A percentile compares a stretch with the other conserved stretches of the same genome.
phyloP scores from a whole-genome alignment of 2,888 invertebrate genomes.

The Biston stratarius region DNA sequence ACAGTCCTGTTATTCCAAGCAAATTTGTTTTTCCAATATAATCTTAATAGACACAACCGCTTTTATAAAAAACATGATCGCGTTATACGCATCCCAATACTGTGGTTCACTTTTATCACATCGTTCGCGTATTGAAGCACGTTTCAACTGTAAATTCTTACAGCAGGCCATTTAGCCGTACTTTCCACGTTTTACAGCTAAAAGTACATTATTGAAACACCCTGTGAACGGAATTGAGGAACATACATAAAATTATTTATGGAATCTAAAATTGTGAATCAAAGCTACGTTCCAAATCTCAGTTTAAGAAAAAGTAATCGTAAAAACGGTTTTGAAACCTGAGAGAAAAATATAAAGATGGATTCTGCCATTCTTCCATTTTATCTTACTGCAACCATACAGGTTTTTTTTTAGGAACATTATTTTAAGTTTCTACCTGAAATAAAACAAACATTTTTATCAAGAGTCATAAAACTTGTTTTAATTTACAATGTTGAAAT shows the following conservation, averaged over 20 bases:
- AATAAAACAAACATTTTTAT: constrained; percentile 23
- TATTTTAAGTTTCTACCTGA: constrained; percentile 9
- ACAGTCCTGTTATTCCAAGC: no score
- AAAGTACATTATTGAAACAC: constrained; percentile 75
- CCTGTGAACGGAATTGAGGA: constrained; percentile 63
- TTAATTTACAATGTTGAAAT: constrained; percentile 50
- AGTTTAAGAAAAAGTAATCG: no score
- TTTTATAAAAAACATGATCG: neutral
- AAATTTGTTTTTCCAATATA: no score
- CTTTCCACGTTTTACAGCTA: constrained; percentile 70
- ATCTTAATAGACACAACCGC: neutral
- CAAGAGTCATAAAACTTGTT: constrained; percentile 44
- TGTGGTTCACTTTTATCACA: constrained; percentile 73
- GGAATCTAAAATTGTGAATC: constrained; percentile 37
- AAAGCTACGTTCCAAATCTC: neutral
- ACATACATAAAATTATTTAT: constrained; percentile 62
- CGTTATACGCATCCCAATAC: constrained; percentile 35
- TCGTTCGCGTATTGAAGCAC: constrained; percentile 76
- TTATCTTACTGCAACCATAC: no score
- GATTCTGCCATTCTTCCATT: neutral
- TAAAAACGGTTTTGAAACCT: no score
- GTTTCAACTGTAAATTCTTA: constrained; percentile 75
- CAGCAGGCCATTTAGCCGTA: constrained; percentile 74
- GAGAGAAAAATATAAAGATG: neutral
- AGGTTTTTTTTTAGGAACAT: no score